Evolutionary conservation across 2,888 invertebrate species (phyloP), one percentile per base, ranked within the genome.

Genomic region (Pristionchus mayeri): DNA sequence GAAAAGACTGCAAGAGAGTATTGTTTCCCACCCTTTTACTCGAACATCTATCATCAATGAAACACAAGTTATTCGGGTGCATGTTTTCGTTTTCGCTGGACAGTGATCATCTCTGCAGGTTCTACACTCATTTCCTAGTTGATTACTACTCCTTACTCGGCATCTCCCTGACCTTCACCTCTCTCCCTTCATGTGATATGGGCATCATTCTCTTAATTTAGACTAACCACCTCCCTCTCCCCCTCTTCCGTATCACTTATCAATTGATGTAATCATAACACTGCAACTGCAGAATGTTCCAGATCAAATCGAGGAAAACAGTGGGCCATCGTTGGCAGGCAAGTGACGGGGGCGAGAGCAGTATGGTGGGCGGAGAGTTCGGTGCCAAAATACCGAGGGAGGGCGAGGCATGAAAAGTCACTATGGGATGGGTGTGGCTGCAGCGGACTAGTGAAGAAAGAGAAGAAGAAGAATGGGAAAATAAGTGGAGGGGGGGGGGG

Each of bases 341-440:
- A 63, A 34, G 13, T 9, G 44, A 44, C 44, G 44, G 44, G 44
- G 44, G 44, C 44, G 44, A 13, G 44, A 13, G 44, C 13, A 34
- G 60, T 30, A 34, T 18, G 63, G 63, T 63, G 16, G 16, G 34
- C 3, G 1, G 4, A 13, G 30, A 63, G 71, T 30, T 30, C 30
- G 83, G 24, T 21, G 54, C 24, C 30, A 54, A 63, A 84, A 75
- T 9, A 44, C 40, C 50, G 63, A 50, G 71, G 37, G 67, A 11
- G n/a, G 76, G 84, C n/a, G 30, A 34, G 82, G 71, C n/a, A 71
- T 44, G 40, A 40, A 75, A 44, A 75, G 44, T 34, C 34, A n/a
- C 21, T 27, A 76, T 27, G 16, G 50, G 24, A 76, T n/a, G 76
- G 76, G 76, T 76, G 76, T 76, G 76, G 76, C 50, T 52, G 76